These are phyloP conservation scores for Sycophila sp. DNA, from an alignment of 1,140 invertebrate genomes.

Conservation along the genomic window DNA sequence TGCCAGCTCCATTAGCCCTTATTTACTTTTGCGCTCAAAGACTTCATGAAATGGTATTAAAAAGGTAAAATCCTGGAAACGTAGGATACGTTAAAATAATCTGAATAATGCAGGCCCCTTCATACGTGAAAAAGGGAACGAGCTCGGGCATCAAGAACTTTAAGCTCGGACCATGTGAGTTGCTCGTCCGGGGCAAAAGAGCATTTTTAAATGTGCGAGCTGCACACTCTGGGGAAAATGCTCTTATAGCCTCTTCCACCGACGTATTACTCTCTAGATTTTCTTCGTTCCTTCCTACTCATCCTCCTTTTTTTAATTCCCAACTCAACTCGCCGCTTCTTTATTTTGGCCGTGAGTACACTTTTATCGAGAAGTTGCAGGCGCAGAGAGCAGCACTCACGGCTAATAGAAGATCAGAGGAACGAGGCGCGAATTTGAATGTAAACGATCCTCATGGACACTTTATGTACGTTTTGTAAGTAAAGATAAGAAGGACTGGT, in stretches of 20 bases:
- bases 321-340: not conserved
- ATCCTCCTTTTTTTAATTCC: not conserved
- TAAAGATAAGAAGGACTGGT: too few relatives aligned
- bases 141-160: too few relatives aligned
- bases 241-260: not conserved
- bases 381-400: too few relatives aligned
- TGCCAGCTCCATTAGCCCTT: not conserved
- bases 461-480: too few relatives aligned
- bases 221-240: not conserved
- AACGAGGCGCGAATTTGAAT: not conserved
- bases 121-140: not conserved
- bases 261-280: not conserved
- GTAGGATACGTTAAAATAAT: not conserved
- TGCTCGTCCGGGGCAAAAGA: too few relatives aligned
- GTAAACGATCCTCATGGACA: not conserved
- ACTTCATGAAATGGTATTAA: not conserved
- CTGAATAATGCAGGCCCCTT: conserved; percentile 1
- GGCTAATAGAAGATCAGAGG: too few relatives aligned
- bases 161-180: too few relatives aligned
- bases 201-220: not conserved
- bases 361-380: too few relatives aligned
- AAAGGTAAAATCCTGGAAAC: not conserved
- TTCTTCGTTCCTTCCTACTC: too few relatives aligned
- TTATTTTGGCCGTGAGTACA: not conserved
- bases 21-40: not conserved